These are phyloP conservation scores for Hepsetus odoe DNA, from an alignment of 2,113 vertebrate species.

Conservation along the genomic window DNA sequence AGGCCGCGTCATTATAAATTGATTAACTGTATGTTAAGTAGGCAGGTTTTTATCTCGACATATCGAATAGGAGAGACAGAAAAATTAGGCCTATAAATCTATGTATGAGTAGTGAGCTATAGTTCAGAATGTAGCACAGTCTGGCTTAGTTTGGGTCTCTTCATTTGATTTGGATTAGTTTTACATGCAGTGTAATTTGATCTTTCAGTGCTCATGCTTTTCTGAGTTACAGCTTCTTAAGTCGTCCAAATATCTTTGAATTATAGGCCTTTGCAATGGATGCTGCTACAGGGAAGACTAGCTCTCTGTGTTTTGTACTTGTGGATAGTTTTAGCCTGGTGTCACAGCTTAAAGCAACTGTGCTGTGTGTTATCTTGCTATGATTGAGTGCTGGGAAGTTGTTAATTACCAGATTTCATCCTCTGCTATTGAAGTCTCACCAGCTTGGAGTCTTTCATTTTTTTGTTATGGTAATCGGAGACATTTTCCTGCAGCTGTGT, in stretches of 20 bases:
- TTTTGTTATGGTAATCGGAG: slow-evolving; percentile 67
- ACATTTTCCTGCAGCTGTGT: slow-evolving; percentile 60
- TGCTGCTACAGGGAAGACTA: not conserved
- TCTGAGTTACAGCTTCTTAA: slow-evolving; percentile 6
- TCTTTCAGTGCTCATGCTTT: not conserved
- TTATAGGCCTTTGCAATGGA: slow-evolving; percentile 3
- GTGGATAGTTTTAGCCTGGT: slow-evolving; percentile 22
- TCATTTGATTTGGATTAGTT: slow-evolving; percentile 15
- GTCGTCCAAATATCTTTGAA: slow-evolving; percentile 11
- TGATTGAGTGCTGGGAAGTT: slow-evolving; percentile 30
- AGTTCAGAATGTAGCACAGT: not conserved
- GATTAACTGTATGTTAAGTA: slow-evolving; percentile 43
- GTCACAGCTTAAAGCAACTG: slow-evolving; percentile 32
- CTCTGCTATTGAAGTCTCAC: slow-evolving; percentile 43
- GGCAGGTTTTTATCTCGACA: slow-evolving; percentile 11
- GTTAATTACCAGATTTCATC: slow-evolving; percentile 53
- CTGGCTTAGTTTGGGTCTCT: not conserved
- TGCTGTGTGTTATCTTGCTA: slow-evolving; percentile 1
- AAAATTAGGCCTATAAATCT: not conserved
- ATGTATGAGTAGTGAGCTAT: not conserved
- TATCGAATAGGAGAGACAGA: not conserved
- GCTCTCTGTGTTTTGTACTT: slow-evolving; percentile 24
- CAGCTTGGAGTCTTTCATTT: slow-evolving; percentile 37
- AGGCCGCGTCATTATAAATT: slow-evolving; percentile 37
- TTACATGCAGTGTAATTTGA: not conserved